Conservation (phyloP, 92 coral and sea anemone genomes). For the Umimayanthus kanabou region DNA sequence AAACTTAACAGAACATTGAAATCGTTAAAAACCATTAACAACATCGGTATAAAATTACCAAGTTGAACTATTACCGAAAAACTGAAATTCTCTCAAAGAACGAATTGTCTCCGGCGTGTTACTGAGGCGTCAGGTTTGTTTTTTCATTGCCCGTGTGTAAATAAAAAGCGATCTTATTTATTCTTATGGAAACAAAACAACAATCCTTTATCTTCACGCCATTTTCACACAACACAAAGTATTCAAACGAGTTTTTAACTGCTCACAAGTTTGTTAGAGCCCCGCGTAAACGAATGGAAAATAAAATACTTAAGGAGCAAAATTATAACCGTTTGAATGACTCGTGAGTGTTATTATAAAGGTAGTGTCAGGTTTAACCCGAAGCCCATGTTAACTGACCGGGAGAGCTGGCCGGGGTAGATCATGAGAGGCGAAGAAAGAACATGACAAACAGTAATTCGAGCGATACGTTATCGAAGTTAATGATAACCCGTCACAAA, state of each 20-base stretch:
- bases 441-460: slow-evolving; percentile 40
- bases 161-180: slow-evolving; percentile 73
- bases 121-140: slow-evolving; percentile 31
- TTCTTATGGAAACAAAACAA: slow-evolving; percentile 56
- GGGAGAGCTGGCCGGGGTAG: slow-evolving; percentile 22
- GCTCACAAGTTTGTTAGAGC: not conserved
- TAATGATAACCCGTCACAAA: slow-evolving; percentile 26
- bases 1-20: not conserved
- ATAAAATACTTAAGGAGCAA: slow-evolving; percentile 1
- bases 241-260: not conserved
- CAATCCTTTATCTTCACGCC: slow-evolving; percentile 30
- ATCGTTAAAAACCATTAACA: too few relatives aligned
- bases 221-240: slow-evolving; percentile 25
- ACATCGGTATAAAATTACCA: not conserved
- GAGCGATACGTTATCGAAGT: slow-evolving; percentile 24
- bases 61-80: not conserved
- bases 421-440: slow-evolving; percentile 41
- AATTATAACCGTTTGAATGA: not conserved
- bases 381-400: slow-evolving; percentile 18
- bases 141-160: slow-evolving; percentile 63
- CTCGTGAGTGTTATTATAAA: slow-evolving; percentile 21
- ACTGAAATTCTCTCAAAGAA: not conserved
- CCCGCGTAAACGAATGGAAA: not conserved
- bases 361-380: too few relatives aligned
- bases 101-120: slow-evolving; percentile 15